Conservation (phyloP, 2,888 invertebrate species). For the Lymantria monacha region DNA sequence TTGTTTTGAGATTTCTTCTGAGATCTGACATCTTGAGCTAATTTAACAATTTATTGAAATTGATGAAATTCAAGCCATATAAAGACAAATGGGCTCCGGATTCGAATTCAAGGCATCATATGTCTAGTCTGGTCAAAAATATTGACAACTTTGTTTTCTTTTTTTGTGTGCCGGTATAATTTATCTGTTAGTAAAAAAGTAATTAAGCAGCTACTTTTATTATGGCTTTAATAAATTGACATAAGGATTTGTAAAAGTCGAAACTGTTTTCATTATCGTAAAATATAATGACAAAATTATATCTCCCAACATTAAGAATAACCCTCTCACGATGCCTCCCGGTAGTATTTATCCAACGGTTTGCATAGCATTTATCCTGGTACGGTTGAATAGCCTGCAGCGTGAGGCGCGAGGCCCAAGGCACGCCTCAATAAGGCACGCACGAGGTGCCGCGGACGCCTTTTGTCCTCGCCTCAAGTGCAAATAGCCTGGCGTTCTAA, state of each 20-base stretch:
- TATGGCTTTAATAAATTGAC: too few relatives aligned
- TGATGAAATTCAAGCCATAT: too few relatives aligned
- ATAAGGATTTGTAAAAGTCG: neutral
- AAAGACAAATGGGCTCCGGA: too few relatives aligned
- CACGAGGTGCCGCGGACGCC: slow-evolving; percentile 44
- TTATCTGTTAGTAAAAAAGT: too few relatives aligned
- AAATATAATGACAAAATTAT: neutral
- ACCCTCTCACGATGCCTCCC: slow-evolving; percentile 14
- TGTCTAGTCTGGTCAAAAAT: too few relatives aligned
- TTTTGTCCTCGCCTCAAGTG: slow-evolving; percentile 65
- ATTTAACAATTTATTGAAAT: too few relatives aligned
- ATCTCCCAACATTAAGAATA: slow-evolving; percentile 19
- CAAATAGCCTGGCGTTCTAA: slow-evolving; percentile 75
- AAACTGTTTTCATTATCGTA: neutral
- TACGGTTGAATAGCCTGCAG: slow-evolving; percentile 42
- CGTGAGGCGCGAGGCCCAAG: slow-evolving; percentile 21
- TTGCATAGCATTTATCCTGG: slow-evolving; percentile 41
- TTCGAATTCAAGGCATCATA: too few relatives aligned
- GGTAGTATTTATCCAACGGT: slow-evolving; percentile 38
- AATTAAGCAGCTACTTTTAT: too few relatives aligned
- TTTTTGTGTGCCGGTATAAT: too few relatives aligned
- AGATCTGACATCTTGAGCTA: too few relatives aligned
- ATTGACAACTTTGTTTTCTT: too few relatives aligned
- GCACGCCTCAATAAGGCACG: slow-evolving; percentile 49
- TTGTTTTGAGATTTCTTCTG: too few relatives aligned